These are phyloP conservation scores for Trochalopteron elliotii DNA, from an alignment of 2,113 vertebrate genomes.

Conservation along the genomic window DNA sequence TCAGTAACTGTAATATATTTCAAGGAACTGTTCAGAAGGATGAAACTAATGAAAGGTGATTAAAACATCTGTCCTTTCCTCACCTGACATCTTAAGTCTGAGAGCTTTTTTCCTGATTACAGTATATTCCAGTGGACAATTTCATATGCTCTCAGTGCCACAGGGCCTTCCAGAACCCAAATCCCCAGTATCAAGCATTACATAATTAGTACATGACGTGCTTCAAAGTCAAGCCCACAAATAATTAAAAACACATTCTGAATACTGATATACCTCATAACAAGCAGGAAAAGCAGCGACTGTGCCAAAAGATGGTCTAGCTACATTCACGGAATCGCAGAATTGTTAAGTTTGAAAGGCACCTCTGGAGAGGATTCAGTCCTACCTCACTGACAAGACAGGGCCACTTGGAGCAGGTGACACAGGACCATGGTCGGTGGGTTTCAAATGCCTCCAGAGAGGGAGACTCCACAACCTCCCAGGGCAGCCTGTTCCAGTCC, in stretches of 20 bases:
- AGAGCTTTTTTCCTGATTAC: not conserved
- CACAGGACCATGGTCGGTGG: not conserved
- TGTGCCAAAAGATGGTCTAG: accelerated
- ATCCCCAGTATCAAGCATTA: not conserved
- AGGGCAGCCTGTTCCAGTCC: not conserved
- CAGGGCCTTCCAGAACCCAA: not conserved
- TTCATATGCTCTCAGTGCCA: not conserved
- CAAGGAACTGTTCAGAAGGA: not conserved
- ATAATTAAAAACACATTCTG: not conserved
- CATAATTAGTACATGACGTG: accelerated
- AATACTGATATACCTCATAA: not conserved
- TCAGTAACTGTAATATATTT: not conserved
- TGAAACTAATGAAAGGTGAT: not conserved
- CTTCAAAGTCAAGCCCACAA: not conserved
- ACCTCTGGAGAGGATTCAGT: not conserved
- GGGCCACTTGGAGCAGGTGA: not conserved
- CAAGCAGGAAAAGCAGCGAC: not conserved
- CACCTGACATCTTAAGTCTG: not conserved
- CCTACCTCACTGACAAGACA: not conserved
- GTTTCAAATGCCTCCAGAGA: not conserved
- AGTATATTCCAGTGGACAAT: not conserved
- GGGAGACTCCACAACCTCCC: not conserved
- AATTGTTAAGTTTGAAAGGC: not conserved
- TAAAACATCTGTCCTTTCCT: not conserved
- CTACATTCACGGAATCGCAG: not conserved